A percentile compares a stretch with the other conserved stretches of the same genome.
phyloP scores from a whole-genome alignment of 2,113 vertebrate species.

The Carassius auratus region DNA sequence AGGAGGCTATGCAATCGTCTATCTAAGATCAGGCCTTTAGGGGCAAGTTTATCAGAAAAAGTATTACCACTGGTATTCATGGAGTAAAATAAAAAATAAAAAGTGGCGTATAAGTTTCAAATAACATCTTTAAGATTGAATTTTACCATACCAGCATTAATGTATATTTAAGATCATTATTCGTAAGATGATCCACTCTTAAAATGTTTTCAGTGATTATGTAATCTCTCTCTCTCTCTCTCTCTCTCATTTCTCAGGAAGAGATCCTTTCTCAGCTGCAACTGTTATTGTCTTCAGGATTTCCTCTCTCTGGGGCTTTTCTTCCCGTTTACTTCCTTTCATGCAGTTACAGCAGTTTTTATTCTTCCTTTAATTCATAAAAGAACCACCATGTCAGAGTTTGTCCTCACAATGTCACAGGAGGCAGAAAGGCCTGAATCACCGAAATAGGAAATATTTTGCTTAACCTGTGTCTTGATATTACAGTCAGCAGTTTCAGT shows the following conservation, averaged over 20 bases:
- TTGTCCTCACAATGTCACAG: background rate
- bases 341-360: background rate
- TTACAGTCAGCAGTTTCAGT: background rate
- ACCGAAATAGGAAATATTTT: background rate
- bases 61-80: no score
- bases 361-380: background rate
- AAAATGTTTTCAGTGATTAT: background rate
- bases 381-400: background rate
- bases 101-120: no score
- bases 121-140: no score
- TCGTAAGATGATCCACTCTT: background rate
- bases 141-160: background rate
- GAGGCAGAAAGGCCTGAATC: background rate
- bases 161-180: background rate
- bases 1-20: no score
- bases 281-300: constrained; percentile 72
- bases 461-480: background rate
- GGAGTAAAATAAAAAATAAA: no score
- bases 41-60: no score
- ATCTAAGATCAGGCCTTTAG: no score
- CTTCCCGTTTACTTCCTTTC: constrained; percentile 36
- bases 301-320: constrained; percentile 60
- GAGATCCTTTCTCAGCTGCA: constrained; percentile 58
- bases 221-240: constrained; percentile 36
- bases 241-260: constrained; percentile 45